Evolutionary conservation across 2,888 invertebrate genomes (phyloP), one percentile per base, ranked within the genome.

Genomic region (Agapostemon virescens): DNA sequence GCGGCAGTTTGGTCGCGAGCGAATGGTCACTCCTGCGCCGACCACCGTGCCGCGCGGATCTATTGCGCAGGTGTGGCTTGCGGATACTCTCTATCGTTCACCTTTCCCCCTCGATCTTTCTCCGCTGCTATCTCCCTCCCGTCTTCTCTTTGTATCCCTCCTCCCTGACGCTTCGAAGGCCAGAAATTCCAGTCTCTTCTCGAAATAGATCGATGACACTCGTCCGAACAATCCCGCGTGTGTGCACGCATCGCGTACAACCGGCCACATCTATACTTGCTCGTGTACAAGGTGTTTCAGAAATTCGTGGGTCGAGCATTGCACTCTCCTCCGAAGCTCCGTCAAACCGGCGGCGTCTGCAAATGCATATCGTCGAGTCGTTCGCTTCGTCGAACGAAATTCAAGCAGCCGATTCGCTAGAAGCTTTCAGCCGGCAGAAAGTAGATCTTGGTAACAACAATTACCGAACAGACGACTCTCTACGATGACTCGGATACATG

Each of bases 181-280:
- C 90, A 90, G 92, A 91, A 92, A 92, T 92, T 92, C 92, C 92
- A 89, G 87, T 87, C 88, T 90, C 90, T 86, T 88, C 91, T 89
- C 85, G 84, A 92, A 92, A 92, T 92, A 92, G 92, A 92, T 92
- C 92, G 92, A 92, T 92, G 92, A 92, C 92, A 92, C 92, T 92
- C 90, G 89, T 79, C 87, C 90, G 89, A 90, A 88, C 88, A 86
- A 89, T 88, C 90, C 89, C 88, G 86, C 84, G 88, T 84, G 80
- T 82, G 85, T 85, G 84, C 84, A 84, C 73, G 80, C 80, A 72
- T 61, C 61, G 70, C 74, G 58, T 20, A 36, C 63, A 36, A 63
- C 36, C 63, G 63, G 63, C 20, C 20, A 36, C 40, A 72, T 67
- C 63, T 70, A 66, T 70, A 73, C 55, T 64, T 71, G 68, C 61